phyloP scores from a whole-genome alignment of 2,888 invertebrate species.

The Tenodera sinensis region DNA sequence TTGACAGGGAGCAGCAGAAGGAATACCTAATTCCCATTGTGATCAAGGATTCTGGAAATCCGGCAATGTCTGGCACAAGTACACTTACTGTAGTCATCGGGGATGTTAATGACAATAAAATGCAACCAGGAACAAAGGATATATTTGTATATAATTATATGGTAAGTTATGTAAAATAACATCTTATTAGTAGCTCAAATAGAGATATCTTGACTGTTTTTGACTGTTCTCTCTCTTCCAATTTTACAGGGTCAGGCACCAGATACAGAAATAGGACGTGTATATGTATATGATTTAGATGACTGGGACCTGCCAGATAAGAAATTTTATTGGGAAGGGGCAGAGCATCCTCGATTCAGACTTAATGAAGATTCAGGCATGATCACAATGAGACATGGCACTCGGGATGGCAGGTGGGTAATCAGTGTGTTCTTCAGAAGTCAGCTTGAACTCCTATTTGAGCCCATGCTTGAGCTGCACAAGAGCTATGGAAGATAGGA shows the following conservation, averaged over 20 bases:
- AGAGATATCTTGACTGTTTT: not conserved
- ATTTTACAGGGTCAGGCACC: slow-evolving; percentile 72
- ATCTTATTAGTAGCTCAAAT: too few relatives aligned
- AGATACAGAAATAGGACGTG: slow-evolving; percentile 88
- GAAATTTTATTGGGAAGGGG: slow-evolving; percentile 90
- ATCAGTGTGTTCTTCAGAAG: not conserved
- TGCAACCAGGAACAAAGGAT: slow-evolving; percentile 94
- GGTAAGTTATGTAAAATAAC: slow-evolving; percentile 41
- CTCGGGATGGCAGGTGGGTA: slow-evolving; percentile 69
- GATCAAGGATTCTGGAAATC: slow-evolving; percentile 94
- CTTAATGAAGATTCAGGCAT: slow-evolving; percentile 89
- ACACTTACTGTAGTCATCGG: slow-evolving; percentile 95
- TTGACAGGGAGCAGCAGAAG: slow-evolving; percentile 94
- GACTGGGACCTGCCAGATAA: slow-evolving; percentile 99
- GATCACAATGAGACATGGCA: slow-evolving; percentile 93
- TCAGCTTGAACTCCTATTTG: too few relatives aligned
- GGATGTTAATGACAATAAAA: slow-evolving; percentile 97
- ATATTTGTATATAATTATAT: slow-evolving; percentile 95
- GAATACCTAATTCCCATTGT: slow-evolving; percentile 96
- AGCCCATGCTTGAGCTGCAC: too few relatives aligned
- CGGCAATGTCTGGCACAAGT: slow-evolving; percentile 94
- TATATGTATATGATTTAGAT: slow-evolving; percentile 95
- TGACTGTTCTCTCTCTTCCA: not conserved
- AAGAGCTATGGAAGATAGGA: too few relatives aligned
- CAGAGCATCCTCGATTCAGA: slow-evolving; percentile 82